These are phyloP conservation scores for Alligator sinensis DNA, from an alignment of 2,113 vertebrate genomes.

Conservation along the genomic window DNA sequence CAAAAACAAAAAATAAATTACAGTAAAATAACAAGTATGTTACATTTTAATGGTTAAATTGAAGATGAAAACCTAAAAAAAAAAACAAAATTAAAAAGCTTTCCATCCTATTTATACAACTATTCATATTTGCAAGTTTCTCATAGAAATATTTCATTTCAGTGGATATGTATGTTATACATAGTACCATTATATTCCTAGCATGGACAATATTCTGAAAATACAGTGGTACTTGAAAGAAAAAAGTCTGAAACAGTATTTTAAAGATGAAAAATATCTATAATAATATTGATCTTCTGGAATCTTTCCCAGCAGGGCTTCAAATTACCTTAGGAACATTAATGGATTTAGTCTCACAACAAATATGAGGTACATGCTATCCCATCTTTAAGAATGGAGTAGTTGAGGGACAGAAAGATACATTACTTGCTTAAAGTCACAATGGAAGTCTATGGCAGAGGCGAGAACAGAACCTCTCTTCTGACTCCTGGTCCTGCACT, in stretches of 20 bases:
- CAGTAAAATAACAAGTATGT: slow-evolving; percentile 76
- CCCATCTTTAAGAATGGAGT: background rate
- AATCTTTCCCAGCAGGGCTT: background rate
- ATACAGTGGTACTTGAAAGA: background rate
- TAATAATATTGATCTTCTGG: background rate
- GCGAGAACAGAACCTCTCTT: background rate
- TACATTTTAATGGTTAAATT: slow-evolving; percentile 71
- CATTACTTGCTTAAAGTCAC: background rate
- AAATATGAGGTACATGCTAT: background rate
- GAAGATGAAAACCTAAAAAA: slow-evolving; percentile 33
- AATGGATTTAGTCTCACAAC: background rate
- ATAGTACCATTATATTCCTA: background rate
- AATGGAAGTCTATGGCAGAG: background rate
- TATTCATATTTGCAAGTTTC: background rate
- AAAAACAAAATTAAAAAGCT: background rate
- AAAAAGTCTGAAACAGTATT: background rate
- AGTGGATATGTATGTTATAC: background rate
- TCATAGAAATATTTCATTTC: background rate
- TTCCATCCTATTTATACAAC: background rate
- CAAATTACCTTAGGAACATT: background rate
- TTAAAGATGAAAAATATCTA: background rate
- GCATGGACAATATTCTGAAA: background rate
- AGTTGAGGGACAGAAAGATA: background rate
- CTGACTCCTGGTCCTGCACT: background rate
- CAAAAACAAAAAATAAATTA: slow-evolving; percentile 87